Conservation (phyloP, 2,888 invertebrate species). For the Pseudococcus longispinus region DNA sequence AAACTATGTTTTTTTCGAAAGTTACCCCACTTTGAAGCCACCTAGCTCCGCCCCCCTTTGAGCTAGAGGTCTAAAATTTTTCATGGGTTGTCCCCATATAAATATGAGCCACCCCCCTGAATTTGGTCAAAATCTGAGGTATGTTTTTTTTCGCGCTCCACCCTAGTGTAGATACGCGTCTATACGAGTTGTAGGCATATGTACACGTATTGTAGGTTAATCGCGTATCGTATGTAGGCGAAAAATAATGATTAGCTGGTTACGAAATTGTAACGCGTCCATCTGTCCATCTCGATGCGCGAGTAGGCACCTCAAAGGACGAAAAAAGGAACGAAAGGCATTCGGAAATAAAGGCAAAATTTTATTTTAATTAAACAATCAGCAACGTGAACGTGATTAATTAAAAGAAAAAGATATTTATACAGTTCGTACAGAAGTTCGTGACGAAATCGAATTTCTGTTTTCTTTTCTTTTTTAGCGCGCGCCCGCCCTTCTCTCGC, state of each 20-base stretch:
- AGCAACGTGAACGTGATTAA: constrained; percentile 30
- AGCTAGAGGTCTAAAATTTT: too few relatives aligned
- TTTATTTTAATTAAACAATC: constrained; percentile 9
- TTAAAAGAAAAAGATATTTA: constrained; percentile 36
- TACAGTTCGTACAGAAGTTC: not conserved
- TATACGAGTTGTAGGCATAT: too few relatives aligned
- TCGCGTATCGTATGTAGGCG: not conserved
- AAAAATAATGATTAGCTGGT: not conserved
- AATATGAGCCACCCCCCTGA: too few relatives aligned
- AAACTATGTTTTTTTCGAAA: too few relatives aligned
- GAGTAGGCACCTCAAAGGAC: not conserved
- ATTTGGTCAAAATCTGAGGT: too few relatives aligned
- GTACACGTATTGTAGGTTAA: too few relatives aligned
- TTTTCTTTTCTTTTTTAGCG: not conserved
- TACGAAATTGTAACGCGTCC: not conserved
- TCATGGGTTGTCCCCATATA: too few relatives aligned
- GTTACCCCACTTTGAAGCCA: too few relatives aligned
- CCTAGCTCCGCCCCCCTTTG: too few relatives aligned
- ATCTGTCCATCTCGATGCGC: not conserved
- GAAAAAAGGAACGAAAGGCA: not conserved
- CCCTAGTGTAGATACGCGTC: too few relatives aligned
- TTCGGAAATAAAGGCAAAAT: not conserved
- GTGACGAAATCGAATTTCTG: constrained; percentile 32
- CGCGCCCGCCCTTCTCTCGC: not conserved
- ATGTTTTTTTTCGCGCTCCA: too few relatives aligned